Base-by-base conservation (phyloP, 2,797 vertebrate species). In the Carcharodon carcharias region DNA sequence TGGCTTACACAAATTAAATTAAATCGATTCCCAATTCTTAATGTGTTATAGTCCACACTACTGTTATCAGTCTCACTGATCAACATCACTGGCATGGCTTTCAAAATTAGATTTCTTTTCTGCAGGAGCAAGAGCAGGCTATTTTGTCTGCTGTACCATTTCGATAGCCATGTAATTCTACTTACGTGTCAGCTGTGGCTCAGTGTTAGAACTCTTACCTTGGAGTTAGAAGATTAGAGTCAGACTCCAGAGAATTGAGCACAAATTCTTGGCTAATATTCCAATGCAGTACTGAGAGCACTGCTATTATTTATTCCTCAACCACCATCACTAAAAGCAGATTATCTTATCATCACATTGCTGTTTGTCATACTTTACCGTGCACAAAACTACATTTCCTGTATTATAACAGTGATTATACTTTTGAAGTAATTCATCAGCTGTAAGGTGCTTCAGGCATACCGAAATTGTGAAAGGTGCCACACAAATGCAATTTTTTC, bases 1-100 rank as follows among this genome's bases (percentile, higher is more conserved):
- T 96, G 96, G 93, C 63, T 45, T 92, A 96, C 65, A 87, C 35
- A 21, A 73, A 69, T 12, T 12, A 69, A 95, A 45, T 77, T 73
- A 58, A 77, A 95, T 95, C 2, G 11, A 50, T 91, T 71, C 40
- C 16, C 28, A 67, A 26, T 95, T 95, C 23, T 54, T 95, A 93
- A 65, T 93, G 45, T 45, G 40, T 67, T 40, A 45, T 65, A 23
- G 2, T 23, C 16, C 18, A 65, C 56, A 16, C 61, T 88, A 21
- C 35, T 67, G 58, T 45, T 93, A 35, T 26, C 58, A 58, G 26
- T 89, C 31, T 31, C 88, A 35, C 54, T 12, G 26, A 89, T 31
- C 5, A 31, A 35, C 28, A 16, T 89, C 9, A 35, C 54, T 35
- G 54, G 12, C 11, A 89, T 35, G 54, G 12, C 28, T 58, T 58